Evolutionary conservation across 92 coral and sea anemone species (phyloP).

Genomic region (Siderastrea siderea): DNA sequence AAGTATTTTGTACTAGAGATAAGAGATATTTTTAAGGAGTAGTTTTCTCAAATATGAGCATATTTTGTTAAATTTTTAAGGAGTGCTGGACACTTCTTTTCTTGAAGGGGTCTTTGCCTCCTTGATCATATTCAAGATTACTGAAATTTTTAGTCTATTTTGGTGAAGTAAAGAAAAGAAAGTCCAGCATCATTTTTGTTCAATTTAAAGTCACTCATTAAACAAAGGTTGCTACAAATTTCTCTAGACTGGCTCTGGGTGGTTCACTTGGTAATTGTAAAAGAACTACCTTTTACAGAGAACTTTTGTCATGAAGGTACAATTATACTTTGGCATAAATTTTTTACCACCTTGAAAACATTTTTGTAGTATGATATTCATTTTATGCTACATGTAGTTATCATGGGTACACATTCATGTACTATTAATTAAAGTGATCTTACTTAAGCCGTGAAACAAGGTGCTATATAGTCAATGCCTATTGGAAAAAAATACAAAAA

Average conservation of each 20-base stretch:
- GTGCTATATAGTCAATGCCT: too few species aligned
- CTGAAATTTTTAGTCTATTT: not conserved
- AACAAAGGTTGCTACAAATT: too few species aligned
- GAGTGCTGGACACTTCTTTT: not conserved
- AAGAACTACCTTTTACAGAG: too few species aligned
- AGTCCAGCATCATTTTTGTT: too few species aligned
- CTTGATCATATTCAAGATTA: not conserved
- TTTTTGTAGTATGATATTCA: slow-evolving; percentile 3
- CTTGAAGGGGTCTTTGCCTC: not conserved
- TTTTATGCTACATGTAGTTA: too few species aligned
- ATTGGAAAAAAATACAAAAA: too few species aligned
- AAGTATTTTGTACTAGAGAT: not conserved
- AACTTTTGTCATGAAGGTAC: not conserved
- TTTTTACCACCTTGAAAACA: not conserved
- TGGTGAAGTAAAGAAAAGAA: not conserved
- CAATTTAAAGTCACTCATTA: too few species aligned
- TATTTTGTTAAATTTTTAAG: not conserved
- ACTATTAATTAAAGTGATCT: too few species aligned
- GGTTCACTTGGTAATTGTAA: too few species aligned
- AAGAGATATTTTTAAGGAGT: not conserved
- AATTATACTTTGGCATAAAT: not conserved
- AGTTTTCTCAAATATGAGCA: not conserved
- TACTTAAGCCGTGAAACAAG: too few species aligned
- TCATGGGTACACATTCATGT: not conserved
- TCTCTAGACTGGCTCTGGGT: too few species aligned